Evolutionary conservation across 2,113 vertebrate species (phyloP), one percentile per base, ranked within the genome.

Genomic region (Rhizomys pruinosus): DNA sequence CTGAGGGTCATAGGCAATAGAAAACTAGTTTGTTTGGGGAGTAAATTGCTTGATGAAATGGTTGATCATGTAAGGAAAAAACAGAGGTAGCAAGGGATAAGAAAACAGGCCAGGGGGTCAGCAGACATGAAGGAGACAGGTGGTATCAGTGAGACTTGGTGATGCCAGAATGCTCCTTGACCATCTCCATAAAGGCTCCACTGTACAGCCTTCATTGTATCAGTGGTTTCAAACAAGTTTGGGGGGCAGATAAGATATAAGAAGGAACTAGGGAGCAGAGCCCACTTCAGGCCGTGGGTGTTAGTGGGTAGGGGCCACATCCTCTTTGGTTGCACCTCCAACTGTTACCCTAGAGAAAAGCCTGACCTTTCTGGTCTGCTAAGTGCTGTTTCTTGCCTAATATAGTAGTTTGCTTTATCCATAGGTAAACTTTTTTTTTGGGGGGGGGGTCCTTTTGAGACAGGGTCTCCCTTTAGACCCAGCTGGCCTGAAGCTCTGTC

Each of bases 401-500:
- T n/a, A n/a, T n/a, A n/a, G n/a, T n/a, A n/a, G n/a, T n/a, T n/a
- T n/a, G n/a, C n/a, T n/a, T n/a, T n/a, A n/a, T n/a, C n/a, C n/a
- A n/a, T n/a, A n/a, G n/a, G n/a, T n/a, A n/a, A n/a, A n/a, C n/a
- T n/a, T n/a, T n/a, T n/a, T n/a, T n/a, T n/a, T n/a, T n/a, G n/a
- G n/a, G n/a, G n/a, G n/a, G n/a, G n/a, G n/a, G n/a, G n/a, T n/a
- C n/a, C n/a, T n/a, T n/a, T n/a, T n/a, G n/a, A n/a, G n/a, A n/a
- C n/a, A n/a, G n/a, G n/a, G n/a, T n/a, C n/a, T n/a, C n/a, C n/a
- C n/a, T n/a, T n/a, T n/a, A n/a, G n/a, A n/a, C n/a, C n/a, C n/a
- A n/a, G n/a, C 91, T 91, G 90, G 66, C 57, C 78, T 63, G 84
- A 91, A 96, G 80, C 79, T 52, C 71, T 93, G 91, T 90, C 73